Conservation (phyloP, 2,797 vertebrate genomes). For the Lycodopsis pacificus region DNA sequence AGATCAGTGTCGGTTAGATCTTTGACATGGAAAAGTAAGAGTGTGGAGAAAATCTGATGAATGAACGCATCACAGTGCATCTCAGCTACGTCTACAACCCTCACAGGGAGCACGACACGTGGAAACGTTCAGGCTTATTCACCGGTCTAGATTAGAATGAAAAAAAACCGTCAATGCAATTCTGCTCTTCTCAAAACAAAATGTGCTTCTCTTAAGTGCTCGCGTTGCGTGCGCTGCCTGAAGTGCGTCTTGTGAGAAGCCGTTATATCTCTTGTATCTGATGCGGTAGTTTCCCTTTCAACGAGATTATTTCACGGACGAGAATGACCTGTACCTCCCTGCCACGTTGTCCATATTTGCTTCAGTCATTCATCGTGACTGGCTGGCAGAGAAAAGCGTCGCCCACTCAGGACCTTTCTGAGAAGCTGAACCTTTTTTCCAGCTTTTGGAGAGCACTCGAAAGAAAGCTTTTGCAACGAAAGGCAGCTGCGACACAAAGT, state of each 20-base stretch:
- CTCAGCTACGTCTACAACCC: slow-evolving; percentile 4
- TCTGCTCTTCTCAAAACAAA: slow-evolving; percentile 9
- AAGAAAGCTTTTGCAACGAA: not conserved
- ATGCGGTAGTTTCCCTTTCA: not conserved
- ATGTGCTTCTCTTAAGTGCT: slow-evolving; percentile 6
- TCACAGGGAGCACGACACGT: not conserved
- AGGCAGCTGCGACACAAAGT: slow-evolving; percentile 21
- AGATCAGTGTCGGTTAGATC: too few relatives aligned
- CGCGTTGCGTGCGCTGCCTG: not conserved
- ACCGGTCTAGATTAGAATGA: slow-evolving; percentile 8
- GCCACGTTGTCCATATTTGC: slow-evolving; percentile 10
- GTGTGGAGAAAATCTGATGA: too few relatives aligned
- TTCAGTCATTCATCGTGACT: slow-evolving; percentile 30
- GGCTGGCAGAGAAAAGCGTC: not conserved
- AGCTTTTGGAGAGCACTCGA: not conserved
- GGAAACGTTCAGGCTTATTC: slow-evolving; percentile 17
- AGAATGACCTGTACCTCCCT: not conserved
- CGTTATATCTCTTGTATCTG: slow-evolving; percentile 4
- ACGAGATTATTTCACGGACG: slow-evolving; percentile 12
- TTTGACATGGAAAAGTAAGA: too few relatives aligned
- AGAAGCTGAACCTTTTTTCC: slow-evolving; percentile 9
- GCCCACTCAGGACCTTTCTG: slow-evolving; percentile 2
- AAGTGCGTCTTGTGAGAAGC: slow-evolving; percentile 11
- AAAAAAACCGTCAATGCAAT: slow-evolving; percentile 19
- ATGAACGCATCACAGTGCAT: slow-evolving; percentile 8